Conservation (phyloP, 2,113 vertebrate species). For the Pseudopipra pipra region DNA sequence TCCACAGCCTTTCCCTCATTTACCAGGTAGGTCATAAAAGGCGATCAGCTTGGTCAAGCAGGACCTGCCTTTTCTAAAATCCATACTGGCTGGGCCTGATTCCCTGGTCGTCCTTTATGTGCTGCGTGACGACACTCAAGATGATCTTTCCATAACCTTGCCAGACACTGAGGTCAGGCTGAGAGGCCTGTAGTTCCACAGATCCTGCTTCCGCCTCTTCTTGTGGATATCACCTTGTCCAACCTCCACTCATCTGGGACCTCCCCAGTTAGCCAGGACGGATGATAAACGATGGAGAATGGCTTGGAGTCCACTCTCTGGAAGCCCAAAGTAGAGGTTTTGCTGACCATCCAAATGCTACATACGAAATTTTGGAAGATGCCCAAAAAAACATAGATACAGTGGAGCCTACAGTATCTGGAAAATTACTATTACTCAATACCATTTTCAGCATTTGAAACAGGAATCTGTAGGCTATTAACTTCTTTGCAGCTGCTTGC, state of each 20-base stretch:
- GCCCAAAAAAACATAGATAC: not conserved
- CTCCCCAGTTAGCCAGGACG: not conserved
- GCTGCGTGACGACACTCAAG: not conserved
- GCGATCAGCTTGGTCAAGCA: not conserved
- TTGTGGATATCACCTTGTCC: too few species aligned
- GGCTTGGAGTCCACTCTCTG: not conserved
- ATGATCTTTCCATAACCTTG: not conserved
- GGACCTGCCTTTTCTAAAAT: not conserved
- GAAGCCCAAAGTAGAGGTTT: not conserved
- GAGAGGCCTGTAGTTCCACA: not conserved
- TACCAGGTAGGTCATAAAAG: not conserved
- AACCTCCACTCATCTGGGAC: not conserved
- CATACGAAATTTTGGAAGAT: not conserved
- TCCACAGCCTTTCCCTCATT: not conserved
- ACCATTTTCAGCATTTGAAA: not conserved
- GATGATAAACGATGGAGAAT: not conserved
- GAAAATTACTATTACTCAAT: not conserved
- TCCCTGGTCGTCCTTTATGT: not conserved
- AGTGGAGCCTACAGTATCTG: not conserved
- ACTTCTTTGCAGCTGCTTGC: not conserved
- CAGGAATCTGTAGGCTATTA: not conserved
- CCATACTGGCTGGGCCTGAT: not conserved
- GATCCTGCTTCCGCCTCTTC: not conserved
- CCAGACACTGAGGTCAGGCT: not conserved
- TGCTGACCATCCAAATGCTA: not conserved